Evolutionary conservation across 2,888 invertebrate species (phyloP).

Genomic region (Eudasyphora cyanicolor): DNA sequence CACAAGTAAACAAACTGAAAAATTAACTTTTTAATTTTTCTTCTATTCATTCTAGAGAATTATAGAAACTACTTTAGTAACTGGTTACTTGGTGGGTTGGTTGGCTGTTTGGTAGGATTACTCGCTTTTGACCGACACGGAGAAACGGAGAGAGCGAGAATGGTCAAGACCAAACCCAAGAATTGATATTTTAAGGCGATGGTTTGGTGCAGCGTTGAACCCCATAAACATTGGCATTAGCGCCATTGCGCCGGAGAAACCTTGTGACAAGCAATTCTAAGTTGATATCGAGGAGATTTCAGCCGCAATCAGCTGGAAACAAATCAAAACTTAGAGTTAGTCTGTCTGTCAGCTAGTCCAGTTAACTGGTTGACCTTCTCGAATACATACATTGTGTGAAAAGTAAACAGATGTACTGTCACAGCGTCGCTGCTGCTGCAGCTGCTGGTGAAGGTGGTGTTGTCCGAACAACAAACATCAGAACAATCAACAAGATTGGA

Average conservation of each 20-base stretch:
- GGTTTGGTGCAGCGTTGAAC: neutral
- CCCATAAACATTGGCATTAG: neutral
- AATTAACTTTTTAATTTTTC: neutral
- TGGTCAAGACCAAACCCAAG: neutral
- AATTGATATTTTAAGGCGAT: neutral
- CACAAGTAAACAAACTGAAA: neutral
- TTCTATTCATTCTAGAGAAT: conserved; percentile 41
- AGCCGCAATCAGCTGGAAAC: neutral
- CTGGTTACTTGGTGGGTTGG: neutral
- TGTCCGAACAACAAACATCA: too few relatives aligned
- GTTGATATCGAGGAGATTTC: neutral
- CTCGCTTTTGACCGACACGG: too few relatives aligned
- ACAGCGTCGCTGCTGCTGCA: neutral
- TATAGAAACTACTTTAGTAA: neutral
- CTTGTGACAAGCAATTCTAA: neutral
- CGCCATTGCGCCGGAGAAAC: neutral
- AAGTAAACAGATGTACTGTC: neutral
- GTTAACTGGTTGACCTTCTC: conserved; percentile 56
- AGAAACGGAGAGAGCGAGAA: neutral
- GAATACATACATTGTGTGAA: neutral
- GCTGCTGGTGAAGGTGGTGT: too few relatives aligned
- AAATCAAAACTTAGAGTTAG: neutral
- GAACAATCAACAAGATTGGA: neutral
- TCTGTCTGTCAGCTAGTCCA: neutral
- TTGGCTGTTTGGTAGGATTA: too few relatives aligned